Conservation (phyloP, 2,888 invertebrate species). For the Euclidia mi region DNA sequence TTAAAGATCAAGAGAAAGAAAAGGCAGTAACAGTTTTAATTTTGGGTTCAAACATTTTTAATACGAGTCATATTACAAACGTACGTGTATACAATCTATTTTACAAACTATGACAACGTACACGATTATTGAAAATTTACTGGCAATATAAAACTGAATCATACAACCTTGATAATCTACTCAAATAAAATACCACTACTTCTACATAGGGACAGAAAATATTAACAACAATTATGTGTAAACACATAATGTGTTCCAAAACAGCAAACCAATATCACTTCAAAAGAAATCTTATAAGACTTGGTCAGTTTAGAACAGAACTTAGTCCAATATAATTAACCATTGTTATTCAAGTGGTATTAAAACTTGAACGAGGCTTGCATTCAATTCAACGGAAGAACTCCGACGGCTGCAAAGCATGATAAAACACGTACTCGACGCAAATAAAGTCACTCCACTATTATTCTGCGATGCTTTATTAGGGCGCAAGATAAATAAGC, state of each 20-base stretch:
- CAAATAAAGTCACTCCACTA: conserved; percentile 46
- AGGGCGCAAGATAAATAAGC: conserved; percentile 45
- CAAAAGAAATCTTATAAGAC: conserved; percentile 29
- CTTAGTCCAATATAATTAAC: conserved; percentile 40
- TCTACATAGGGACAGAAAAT: too few relatives aligned
- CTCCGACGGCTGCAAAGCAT: conserved; percentile 55
- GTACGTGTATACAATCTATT: too few relatives aligned
- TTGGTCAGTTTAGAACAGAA: conserved; percentile 29
- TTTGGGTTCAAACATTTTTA: too few relatives aligned
- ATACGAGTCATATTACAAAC: too few relatives aligned
- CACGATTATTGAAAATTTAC: too few relatives aligned
- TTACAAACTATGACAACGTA: too few relatives aligned
- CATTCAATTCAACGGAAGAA: conserved; percentile 71
- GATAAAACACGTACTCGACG: conserved; percentile 61
- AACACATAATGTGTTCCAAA: background rate
- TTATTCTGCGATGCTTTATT: conserved; percentile 46
- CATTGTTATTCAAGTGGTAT: conserved; percentile 53
- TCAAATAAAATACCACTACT: too few relatives aligned
- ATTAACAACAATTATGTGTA: too few relatives aligned
- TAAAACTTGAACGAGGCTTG: conserved; percentile 54
- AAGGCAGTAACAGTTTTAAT: too few relatives aligned
- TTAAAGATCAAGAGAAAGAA: too few relatives aligned
- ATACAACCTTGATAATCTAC: too few relatives aligned
- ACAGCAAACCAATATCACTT: conserved; percentile 15
- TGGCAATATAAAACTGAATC: too few relatives aligned